phyloP scores from a whole-genome alignment of 2,888 invertebrate genomes.

The Protodeltote pygarga region DNA sequence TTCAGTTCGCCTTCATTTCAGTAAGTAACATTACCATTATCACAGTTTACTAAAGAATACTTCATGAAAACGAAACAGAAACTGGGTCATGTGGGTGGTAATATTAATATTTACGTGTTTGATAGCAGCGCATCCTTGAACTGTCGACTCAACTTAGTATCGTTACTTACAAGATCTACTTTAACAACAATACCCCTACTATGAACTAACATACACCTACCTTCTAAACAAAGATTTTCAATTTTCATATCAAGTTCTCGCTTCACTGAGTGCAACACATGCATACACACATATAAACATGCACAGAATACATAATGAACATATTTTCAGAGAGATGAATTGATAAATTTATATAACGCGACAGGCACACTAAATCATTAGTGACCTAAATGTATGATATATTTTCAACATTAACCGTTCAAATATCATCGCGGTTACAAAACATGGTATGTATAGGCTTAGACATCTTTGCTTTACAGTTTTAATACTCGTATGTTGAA shows the following conservation, averaged over 20 bases:
- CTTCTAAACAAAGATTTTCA: no score
- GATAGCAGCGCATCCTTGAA: no score
- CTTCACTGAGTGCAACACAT: not conserved
- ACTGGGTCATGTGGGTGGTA: no score
- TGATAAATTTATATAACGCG: conserved; percentile 33
- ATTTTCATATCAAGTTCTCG: no score
- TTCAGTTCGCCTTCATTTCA: conserved; percentile 27
- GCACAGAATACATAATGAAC: conserved; percentile 7
- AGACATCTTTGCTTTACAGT: conserved; percentile 8
- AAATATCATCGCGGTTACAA: conserved; percentile 7
- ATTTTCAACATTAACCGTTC: conserved; percentile 22
- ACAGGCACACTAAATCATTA: conserved; percentile 34
- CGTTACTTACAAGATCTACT: no score
- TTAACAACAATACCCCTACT: no score
- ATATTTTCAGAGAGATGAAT: conserved; percentile 32
- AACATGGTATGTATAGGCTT: conserved; percentile 5
- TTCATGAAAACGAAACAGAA: no score
- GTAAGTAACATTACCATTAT: conserved; percentile 25
- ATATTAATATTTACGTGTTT: no score
- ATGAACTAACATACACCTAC: no score
- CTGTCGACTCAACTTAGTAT: no score
- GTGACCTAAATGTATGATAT: conserved; percentile 43
- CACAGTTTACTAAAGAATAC: no score
- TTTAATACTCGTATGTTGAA: conserved; percentile 7
- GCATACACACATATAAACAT: conserved; percentile 3